Evolutionary conservation across 2,888 invertebrate species (phyloP), one percentile per base, ranked within the genome.

Genomic region (Agonum fuliginosum): DNA sequence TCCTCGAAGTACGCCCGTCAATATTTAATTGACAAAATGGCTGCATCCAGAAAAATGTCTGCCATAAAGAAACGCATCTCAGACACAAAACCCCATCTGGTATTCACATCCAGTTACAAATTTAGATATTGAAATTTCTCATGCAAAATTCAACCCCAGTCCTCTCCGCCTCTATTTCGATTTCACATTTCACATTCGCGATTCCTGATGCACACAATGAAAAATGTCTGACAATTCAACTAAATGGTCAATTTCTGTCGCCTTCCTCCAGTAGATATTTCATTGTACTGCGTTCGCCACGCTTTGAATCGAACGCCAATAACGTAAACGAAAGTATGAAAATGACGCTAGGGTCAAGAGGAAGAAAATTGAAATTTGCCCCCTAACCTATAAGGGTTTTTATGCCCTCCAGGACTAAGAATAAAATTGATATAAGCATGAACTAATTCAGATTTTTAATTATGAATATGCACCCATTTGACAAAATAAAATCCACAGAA

Each of bases 171-270:
- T 70, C 62, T 79, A 78, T 79, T 79, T 79, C 80, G 76, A 79
- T 79, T 80, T 79, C n/a, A n/a, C n/a, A n/a, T n/a, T n/a, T n/a
- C n/a, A n/a, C n/a, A n/a, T n/a, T n/a, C n/a, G n/a, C n/a, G n/a
- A n/a, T n/a, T n/a, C n/a, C 71, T 76, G 78, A 79, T 79, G 78
- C 79, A 78, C 74, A 79, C 80, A 78, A 79, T 80, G 80, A 80
- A 78, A 78, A 79, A 80, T 80, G 80, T 78, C 76, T 73, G 74
- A 74, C 78, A 80, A 79, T 79, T 78, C 77, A 77, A 78, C 80
- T 79, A 79, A 80, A 79, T 78, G 78, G 79, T 80, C 80, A 79
- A 79, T 80, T 80, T 80, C 78, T 79, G 79, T 79, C 79, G 73
- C 76, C 70, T 51, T n/a, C 34, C 14, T 12, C 19, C 17, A 65